Evolutionary conservation across 2,113 vertebrate genomes (phyloP), one percentile per base, ranked within the genome.

Genomic region (Sapayoa aenigma): DNA sequence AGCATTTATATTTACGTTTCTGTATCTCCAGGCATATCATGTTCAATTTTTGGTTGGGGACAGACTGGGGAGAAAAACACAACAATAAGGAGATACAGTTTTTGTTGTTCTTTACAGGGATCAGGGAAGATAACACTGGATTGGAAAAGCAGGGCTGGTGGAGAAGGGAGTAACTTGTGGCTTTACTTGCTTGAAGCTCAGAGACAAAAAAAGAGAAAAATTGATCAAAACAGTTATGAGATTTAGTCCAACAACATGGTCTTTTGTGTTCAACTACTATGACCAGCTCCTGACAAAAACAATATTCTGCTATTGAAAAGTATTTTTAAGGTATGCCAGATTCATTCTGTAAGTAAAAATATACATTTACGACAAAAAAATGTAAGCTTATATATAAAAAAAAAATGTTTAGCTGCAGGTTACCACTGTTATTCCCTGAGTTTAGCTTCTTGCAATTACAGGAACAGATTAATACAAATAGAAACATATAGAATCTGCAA

Each of bases 381-480:
- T 1, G 18, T 9, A 84, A 28, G 39, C n/a, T 86, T 78, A 60
- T 18, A 19, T 37, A n/a, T 86, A 80, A 89, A 94, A 89, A 77
- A 72, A 62, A 23, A 3, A 58, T 8, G 49, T 56, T n/a, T 74
- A 84, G 68, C 79, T 92, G 31, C 62, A 92, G 49, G 80, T 93
- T 96, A 96, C 87, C 65, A 77, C 83, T 75, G 37, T 72, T 95
- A 89, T 72, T 90, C 44, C 39, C 69, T 37, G 16, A 59, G 60
- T 69, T 92, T 90, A 72, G 56, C 25, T 81, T 90, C 93, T 81
- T 84, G 69, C 85, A 95, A 94, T 95, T 97, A 97, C 19, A 87
- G 47, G 33, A 87, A 89, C 31, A 59, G 88, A 94, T 86, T 95
- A 97, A 90, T 94, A 96, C 56, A 85, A 93, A 60, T 11, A 68